Percentiles rank a stretch among this genome's conserved stretches.
Evolutionary conservation across 2,113 vertebrate species (phyloP).

Genomic region (Globicephala melas): DNA sequence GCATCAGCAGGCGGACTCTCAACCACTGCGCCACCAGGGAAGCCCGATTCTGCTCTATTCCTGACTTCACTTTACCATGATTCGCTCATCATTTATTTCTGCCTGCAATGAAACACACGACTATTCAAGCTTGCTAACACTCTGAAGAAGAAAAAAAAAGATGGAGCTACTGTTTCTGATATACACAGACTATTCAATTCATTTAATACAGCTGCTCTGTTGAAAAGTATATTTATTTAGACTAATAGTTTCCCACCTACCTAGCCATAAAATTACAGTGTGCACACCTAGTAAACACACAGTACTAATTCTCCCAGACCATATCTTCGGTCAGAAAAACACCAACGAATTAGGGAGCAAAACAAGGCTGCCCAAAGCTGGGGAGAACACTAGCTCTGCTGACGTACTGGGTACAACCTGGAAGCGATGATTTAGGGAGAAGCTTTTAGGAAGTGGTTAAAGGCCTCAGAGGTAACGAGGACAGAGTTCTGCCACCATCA

Average conservation of each 20-base stretch:
- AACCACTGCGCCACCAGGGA: too few relatives aligned
- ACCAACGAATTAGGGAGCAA: not conserved
- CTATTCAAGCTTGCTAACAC: not conserved
- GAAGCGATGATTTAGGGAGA: slow-evolving; percentile 14
- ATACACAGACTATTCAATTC: not conserved
- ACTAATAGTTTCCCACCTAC: not conserved
- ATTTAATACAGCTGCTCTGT: not conserved
- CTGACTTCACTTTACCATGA: not conserved
- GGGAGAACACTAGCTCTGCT: slow-evolving; percentile 4
- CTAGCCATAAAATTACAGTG: not conserved
- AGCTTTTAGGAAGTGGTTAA: slow-evolving; percentile 27
- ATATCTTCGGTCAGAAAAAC: slow-evolving; percentile 26
- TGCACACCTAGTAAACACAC: not conserved
- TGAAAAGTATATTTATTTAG: not conserved
- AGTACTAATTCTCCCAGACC: not conserved
- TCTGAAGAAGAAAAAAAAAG: not conserved
- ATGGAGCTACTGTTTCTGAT: not conserved
- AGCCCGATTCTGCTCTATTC: not conserved
- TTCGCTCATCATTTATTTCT: not conserved
- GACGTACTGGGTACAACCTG: not conserved
- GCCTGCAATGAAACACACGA: not conserved
- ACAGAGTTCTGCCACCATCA: not conserved
- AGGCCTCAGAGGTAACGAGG: not conserved
- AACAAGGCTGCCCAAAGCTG: not conserved
- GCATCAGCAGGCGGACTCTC: too few relatives aligned